Evolutionary conservation across 2,113 vertebrate genomes (phyloP), one percentile per base, ranked within the genome.

Genomic region (Carassius carassius): DNA sequence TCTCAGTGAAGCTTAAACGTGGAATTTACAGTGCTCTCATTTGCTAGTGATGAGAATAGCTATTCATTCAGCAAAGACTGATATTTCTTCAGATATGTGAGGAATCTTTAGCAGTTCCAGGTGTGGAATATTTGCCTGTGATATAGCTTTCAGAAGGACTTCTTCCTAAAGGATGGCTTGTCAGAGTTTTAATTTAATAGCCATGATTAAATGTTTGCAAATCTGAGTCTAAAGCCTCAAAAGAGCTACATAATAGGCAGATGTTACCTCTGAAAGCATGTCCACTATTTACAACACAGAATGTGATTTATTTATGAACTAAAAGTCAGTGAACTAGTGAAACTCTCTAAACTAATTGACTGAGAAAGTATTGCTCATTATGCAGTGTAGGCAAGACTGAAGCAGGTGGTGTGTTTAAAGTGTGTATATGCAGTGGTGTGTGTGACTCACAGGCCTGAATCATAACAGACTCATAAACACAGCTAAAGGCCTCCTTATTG

Each of bases 71-170:
- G 63, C 21, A 56, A 37, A 82, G 63, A 54, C 79, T 25, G 76
- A 72, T 35, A 54, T 37, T 56, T 54, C 65, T 81, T 67, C 5
- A 81, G 65, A 69, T 82, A 82, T 82, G 25, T 0, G 16, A 70
- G 65, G 80, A 82, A 82, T 70, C 29, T 72, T 73, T 72, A 82
- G 65, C 81, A 58, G 67, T 56, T 82, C 81, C 67, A 82, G 80
- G 72, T 82, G 79, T 81, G 3, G 25, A 70, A 69, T 56, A 54
- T 81, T 3, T 54, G 32, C 19, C 32, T 14, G 17, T 72, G 21
- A 58, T 72, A 37, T 41, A 73, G 67, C 49, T 72, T 82, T 72
- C 67, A 72, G 29, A 67, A 37, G 12, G 62, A 67, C 41, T 51
- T 5, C n/a, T 49, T 60, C 12, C 23, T 29, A 67, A 81, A 82